Percentiles rank a stretch among this genome's conserved stretches.
phyloP scores from a whole-genome alignment of 2,113 vertebrate species.

The Ploceus nigricollis region DNA sequence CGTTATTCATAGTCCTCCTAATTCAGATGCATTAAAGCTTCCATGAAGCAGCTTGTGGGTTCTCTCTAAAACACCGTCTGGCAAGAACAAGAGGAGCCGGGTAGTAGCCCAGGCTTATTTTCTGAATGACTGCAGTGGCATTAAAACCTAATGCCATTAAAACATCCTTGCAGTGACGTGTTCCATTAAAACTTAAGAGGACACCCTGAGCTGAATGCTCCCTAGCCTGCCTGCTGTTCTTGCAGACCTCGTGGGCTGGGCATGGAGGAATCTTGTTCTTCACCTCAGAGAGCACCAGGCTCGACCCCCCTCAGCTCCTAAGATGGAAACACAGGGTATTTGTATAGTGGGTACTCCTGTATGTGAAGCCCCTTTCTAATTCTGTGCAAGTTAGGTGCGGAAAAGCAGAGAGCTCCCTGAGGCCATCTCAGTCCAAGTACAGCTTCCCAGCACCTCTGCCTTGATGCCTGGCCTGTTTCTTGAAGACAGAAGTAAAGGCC shows the following conservation, averaged over 20 bases:
- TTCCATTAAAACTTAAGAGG: constrained; percentile 17
- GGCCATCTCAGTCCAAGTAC: not conserved
- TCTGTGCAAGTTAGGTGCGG: not conserved
- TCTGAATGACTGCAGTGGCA: constrained; percentile 45
- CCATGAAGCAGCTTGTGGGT: constrained; percentile 28
- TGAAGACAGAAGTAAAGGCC: not conserved
- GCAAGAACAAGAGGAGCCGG: constrained; percentile 8
- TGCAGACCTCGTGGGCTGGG: not conserved
- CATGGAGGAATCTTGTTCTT: not conserved
- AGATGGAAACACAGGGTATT: not conserved
- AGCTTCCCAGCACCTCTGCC: not conserved
- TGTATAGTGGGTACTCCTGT: rapidly evolving
- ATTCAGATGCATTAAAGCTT: constrained; percentile 48
- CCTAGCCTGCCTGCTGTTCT: not conserved
- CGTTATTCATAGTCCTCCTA: not conserved
- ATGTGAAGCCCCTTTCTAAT: not conserved
- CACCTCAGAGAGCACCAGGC: not conserved
- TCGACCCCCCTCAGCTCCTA: rapidly evolving
- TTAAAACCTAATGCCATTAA: constrained; percentile 61
- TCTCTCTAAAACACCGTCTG: constrained; percentile 41
- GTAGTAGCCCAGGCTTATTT: constrained; percentile 25
- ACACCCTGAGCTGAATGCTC: not conserved
- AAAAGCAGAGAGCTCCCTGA: rapidly evolving
- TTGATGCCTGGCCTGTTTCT: not conserved
- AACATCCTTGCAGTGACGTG: constrained; percentile 5